Percentiles rank a stretch among this genome's conserved stretches.
These are phyloP conservation scores for Drosophila grimshawi DNA, from an alignment of 1,140 invertebrate species.

Conservation along the genomic window DNA sequence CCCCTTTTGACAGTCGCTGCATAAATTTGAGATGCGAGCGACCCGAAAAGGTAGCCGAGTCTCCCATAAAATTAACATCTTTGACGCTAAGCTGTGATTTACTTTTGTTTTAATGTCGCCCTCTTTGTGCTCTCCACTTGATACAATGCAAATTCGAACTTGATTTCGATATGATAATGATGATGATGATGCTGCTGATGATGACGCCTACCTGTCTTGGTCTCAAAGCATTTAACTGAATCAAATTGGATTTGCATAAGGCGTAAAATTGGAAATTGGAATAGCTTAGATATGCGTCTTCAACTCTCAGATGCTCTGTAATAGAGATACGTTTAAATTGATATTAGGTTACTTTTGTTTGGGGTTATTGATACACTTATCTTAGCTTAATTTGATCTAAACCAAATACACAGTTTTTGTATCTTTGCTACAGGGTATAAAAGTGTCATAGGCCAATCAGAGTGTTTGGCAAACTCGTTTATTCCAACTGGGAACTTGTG, in stretches of 20 bases:
- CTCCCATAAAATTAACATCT: slow-evolving; percentile 79
- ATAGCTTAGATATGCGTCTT: background rate
- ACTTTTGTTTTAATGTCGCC: slow-evolving; percentile 83
- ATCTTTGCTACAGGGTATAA: slow-evolving; percentile 19
- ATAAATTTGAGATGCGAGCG: slow-evolving; percentile 56
- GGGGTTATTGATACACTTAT: too few relatives aligned
- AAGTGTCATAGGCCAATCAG: slow-evolving; percentile 23
- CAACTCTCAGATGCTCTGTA: slow-evolving; percentile 4
- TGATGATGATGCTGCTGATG: slow-evolving; percentile 31
- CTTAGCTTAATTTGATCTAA: too few relatives aligned
- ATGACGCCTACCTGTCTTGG: slow-evolving; percentile 75
- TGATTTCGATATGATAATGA: slow-evolving; percentile 56
- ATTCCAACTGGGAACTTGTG: background rate
- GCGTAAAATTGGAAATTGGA: slow-evolving; percentile 40
- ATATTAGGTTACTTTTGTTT: too few relatives aligned
- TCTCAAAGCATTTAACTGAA: slow-evolving; percentile 42
- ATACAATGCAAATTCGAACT: slow-evolving; percentile 63
- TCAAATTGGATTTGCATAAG: slow-evolving; percentile 75
- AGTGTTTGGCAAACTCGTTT: slow-evolving; percentile 26
- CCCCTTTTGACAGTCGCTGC: slow-evolving; percentile 56
- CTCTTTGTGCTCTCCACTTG: slow-evolving; percentile 54
- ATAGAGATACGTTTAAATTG: background rate
- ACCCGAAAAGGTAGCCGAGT: slow-evolving; percentile 68
- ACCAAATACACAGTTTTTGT: too few relatives aligned
- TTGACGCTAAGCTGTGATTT: slow-evolving; percentile 84